Conservation (phyloP, 1,140 invertebrate genomes). For the Polypedilum vanderplanki region DNA sequence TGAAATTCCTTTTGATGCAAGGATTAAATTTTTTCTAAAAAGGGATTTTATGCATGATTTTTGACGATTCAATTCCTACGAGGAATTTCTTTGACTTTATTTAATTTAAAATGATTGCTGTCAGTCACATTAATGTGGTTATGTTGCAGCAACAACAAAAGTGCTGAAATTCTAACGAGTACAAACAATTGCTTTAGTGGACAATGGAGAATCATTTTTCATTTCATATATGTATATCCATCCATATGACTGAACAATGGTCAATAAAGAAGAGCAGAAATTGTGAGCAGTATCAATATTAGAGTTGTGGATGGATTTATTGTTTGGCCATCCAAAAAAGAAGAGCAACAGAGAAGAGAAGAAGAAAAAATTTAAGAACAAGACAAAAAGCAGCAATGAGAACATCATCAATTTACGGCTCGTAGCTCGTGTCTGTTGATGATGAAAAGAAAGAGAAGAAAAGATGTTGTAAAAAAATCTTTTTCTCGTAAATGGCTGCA, state of each 20-base stretch:
- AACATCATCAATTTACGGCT: neutral
- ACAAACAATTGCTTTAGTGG: neutral
- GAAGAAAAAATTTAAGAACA: neutral
- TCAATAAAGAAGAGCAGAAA: neutral
- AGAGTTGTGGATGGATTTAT: neutral
- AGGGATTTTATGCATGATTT: no score
- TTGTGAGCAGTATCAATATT: no score
- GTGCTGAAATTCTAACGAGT: neutral
- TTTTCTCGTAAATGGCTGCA: neutral
- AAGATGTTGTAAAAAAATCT: neutral
- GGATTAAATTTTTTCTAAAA: no score
- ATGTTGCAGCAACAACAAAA: neutral
- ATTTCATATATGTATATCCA: no score
- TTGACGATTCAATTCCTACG: no score
- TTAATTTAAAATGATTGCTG: no score
- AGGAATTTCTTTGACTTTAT: no score
- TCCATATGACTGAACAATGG: neutral
- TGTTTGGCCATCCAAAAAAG: neutral
- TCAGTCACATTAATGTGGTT: no score
- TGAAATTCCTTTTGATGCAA: no score
- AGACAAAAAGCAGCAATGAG: neutral
- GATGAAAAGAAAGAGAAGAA: neutral
- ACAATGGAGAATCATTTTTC: slow-evolving; percentile 5
- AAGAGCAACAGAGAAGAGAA: neutral
- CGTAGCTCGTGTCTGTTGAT: neutral